Conservation (phyloP, 2,113 vertebrate genomes). For the Gambusia holbrooki region DNA sequence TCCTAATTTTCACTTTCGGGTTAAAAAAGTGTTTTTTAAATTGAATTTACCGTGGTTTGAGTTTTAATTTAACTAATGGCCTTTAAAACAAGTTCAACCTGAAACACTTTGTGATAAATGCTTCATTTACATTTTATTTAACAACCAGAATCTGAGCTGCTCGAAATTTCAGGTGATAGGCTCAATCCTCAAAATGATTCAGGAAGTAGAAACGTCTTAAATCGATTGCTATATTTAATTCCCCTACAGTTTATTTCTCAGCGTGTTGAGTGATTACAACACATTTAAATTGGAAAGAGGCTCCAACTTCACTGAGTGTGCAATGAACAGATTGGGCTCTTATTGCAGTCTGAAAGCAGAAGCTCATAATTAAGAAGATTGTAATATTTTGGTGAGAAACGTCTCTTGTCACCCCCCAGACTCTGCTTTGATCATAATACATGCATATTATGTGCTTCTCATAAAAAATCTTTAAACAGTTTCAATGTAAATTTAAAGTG, state of each 20-base stretch:
- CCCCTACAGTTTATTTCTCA: background rate
- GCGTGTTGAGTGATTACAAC: background rate
- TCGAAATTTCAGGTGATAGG: background rate
- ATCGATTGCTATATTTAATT: background rate
- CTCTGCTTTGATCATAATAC: background rate
- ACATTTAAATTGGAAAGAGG: background rate
- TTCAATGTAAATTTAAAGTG: no score
- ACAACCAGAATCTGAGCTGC: background rate
- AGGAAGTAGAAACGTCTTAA: background rate
- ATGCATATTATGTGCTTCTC: no score
- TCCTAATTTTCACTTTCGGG: no score
- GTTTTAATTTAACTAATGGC: no score
- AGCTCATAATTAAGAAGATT: no score
- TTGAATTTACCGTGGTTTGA: no score
- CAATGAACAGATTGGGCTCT: background rate
- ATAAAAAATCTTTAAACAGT: no score
- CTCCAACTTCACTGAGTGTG: background rate
- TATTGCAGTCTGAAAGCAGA: constrained; percentile 1
- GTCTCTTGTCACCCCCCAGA: background rate
- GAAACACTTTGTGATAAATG: no score
- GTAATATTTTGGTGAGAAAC: no score
- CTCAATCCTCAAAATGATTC: background rate
- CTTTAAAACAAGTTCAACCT: no score
- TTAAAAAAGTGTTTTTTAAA: no score
- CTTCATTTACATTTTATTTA: no score